Conservation (phyloP, 1,140 invertebrate genomes). For the Eueides isabella region DNA sequence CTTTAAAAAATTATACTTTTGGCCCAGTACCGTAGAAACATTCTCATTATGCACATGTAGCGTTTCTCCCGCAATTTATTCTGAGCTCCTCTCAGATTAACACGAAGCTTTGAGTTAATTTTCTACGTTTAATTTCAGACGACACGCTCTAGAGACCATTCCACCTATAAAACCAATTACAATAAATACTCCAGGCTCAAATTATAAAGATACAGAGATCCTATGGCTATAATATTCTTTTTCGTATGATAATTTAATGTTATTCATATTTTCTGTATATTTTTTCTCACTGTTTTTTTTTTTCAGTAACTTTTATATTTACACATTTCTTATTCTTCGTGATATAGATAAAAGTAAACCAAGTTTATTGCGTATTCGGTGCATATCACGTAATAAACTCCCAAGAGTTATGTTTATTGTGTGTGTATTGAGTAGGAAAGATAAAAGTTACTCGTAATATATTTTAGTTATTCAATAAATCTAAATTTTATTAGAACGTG, state of each 20-base stretch:
- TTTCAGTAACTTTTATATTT: too few species aligned
- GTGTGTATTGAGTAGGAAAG: background rate
- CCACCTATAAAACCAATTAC: slow-evolving; percentile 22
- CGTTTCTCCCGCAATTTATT: slow-evolving; percentile 10
- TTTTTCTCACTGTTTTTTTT: background rate
- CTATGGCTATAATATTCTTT: background rate
- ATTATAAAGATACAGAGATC: background rate
- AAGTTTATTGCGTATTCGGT: too few species aligned
- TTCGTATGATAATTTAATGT: background rate
- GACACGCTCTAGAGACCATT: slow-evolving; percentile 18
- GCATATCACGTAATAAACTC: too few species aligned
- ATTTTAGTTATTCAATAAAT: too few species aligned
- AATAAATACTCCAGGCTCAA: slow-evolving; percentile 13
- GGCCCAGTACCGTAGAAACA: background rate
- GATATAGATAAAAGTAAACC: background rate
- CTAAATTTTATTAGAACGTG: too few species aligned
- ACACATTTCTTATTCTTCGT: background rate
- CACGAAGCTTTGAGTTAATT: slow-evolving; percentile 60
- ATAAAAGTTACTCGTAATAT: background rate
- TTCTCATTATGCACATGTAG: background rate
- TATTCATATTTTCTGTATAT: background rate
- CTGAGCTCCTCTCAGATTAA: slow-evolving; percentile 48
- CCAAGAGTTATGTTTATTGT: background rate
- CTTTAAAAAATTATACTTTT: too few species aligned
- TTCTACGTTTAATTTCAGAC: slow-evolving; percentile 55